These are phyloP conservation scores for Ammodytes dubius DNA, from an alignment of 2,113 vertebrate genomes.

Conservation along the genomic window DNA sequence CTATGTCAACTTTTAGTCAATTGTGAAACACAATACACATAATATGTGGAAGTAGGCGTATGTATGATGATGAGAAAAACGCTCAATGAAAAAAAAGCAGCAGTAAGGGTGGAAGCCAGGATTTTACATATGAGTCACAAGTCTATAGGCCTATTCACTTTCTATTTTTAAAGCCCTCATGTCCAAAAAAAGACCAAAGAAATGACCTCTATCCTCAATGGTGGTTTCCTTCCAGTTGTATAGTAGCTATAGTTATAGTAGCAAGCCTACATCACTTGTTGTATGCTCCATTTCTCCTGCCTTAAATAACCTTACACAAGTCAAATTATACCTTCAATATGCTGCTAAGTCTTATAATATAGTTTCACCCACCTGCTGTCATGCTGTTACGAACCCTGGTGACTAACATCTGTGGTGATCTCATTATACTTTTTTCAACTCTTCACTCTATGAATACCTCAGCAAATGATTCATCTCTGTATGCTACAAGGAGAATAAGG, in stretches of 20 bases:
- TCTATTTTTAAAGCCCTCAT: no score
- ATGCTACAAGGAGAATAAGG: not conserved
- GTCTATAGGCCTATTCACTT: no score
- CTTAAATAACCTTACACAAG: not conserved
- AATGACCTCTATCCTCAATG: not conserved
- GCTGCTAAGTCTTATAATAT: not conserved
- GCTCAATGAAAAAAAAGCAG: no score
- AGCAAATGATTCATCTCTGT: not conserved
- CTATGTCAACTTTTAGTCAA: no score
- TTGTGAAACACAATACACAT: no score
- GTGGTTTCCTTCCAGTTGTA: no score
- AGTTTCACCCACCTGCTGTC: slow-evolving; percentile 10
- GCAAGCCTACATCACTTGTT: not conserved
- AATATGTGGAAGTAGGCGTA: no score
- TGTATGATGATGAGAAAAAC: no score
- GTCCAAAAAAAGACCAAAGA: not conserved
- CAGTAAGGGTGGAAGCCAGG: no score
- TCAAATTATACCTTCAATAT: not conserved
- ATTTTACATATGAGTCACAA: no score
- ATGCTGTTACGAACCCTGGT: slow-evolving; percentile 3
- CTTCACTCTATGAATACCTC: slow-evolving; percentile 8
- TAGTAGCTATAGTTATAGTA: not conserved
- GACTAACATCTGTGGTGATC: slow-evolving; percentile 9
- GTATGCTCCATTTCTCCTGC: fast-evolving
- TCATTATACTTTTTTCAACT: slow-evolving; percentile 33